Evolutionary conservation across 2,113 vertebrate species (phyloP).

Genomic region (Corvus hawaiiensis): DNA sequence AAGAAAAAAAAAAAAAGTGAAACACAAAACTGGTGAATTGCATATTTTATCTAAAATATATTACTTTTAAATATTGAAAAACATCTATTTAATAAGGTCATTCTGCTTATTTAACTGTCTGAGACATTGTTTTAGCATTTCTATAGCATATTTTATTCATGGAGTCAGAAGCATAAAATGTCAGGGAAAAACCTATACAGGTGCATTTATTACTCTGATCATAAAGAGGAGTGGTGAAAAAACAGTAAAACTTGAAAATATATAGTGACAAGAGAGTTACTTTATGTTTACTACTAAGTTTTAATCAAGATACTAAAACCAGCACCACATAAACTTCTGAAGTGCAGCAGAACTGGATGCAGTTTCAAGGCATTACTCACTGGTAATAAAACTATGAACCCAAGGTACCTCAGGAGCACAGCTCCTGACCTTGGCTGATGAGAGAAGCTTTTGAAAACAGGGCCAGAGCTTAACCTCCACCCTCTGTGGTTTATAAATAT

Average conservation of each 20-base stretch:
- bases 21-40: not conserved
- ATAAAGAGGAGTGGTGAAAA: slow-evolving; percentile 9
- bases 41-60: not conserved
- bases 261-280: slow-evolving; percentile 7
- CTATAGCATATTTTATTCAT: slow-evolving; percentile 16
- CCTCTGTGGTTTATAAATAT: slow-evolving; percentile 42
- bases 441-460: slow-evolving; percentile 47
- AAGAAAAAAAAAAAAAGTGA: not conserved
- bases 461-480: slow-evolving; percentile 31
- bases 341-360: not conserved
- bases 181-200: not conserved
- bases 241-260: slow-evolving; percentile 29
- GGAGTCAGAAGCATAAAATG: not conserved
- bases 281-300: slow-evolving; percentile 20
- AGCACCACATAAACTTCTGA: not conserved
- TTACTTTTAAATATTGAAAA: not conserved
- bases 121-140: not conserved
- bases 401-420: slow-evolving; percentile 4
- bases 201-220: slow-evolving; percentile 23
- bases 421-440: slow-evolving; percentile 25
- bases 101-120: not conserved
- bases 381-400: slow-evolving; percentile 21
- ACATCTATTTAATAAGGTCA: not conserved
- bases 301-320: slow-evolving; percentile 26
- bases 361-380: slow-evolving; percentile 14